Base-by-base conservation (phyloP, 1,140 invertebrate species). In the Diachasmimorpha longicaudata region DNA sequence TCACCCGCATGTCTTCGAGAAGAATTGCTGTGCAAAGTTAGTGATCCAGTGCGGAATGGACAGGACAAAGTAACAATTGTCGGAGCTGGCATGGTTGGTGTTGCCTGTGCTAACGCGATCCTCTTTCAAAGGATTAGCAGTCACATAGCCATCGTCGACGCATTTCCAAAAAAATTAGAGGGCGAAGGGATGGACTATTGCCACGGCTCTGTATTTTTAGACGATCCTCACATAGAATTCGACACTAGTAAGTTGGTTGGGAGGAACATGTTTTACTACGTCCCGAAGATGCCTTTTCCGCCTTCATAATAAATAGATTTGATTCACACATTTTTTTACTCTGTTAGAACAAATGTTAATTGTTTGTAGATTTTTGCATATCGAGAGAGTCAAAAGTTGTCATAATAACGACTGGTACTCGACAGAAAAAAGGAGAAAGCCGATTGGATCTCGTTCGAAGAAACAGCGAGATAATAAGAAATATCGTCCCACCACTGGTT, bases 1-100 rank as follows among this genome's bases (percentile, higher is more conserved):
- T 77, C 78, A 46, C 67, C 76, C 14, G 73, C 79, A 16, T 84
- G 82, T 71, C 70, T 87, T 16, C 79, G 81, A 4, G 80, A 84
- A 46, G 83, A 86, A 31, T 78, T 89, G 16, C 67, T 88, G 21
- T 87, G 85, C 75, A 80, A 84, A 69, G 77, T 84, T 0, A 67
- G 80, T 3, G 83, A 86, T 10, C 80, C 84, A 5, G 78, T 82
- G 2, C 79, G 74, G 44, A 84, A 86, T 21, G 83, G 84, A 16
- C 76, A 83, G 55, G 82, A 82, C 77, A 92, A 93, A 84, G 88
- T 93, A 23, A 90, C 91, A 4, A 83, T 93, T 55, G 91, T 93
- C 11, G 92, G 92, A 13, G 89, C 91, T 36, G 92, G 92, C 31
- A 90, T 91, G 85, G 92, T 93, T 70, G 92, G 92, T 48, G 90